Evolutionary conservation across 2,888 invertebrate species (phyloP).

Genomic region (Rhaphigaster nebulosa): DNA sequence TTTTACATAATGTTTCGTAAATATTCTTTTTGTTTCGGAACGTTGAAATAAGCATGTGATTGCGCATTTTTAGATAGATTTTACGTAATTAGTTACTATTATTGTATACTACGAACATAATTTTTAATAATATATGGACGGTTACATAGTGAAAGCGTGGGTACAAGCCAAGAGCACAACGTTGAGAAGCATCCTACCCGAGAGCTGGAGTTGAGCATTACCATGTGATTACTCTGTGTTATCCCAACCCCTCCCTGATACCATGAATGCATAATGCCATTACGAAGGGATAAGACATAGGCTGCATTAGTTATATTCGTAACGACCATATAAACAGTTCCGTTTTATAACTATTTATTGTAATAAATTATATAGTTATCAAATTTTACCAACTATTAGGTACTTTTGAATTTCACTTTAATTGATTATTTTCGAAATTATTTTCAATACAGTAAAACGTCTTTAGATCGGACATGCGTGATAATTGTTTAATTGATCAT

Average conservation of each 20-base stretch:
- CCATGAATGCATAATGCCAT: conserved; percentile 3
- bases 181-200: neutral
- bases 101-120: neutral
- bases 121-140: neutral
- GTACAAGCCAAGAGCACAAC: neutral
- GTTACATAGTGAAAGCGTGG: neutral
- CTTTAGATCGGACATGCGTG: no score
- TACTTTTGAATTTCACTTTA: no score
- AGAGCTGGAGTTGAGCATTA: neutral
- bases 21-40: no score
- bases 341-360: no score
- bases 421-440: no score
- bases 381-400: no score
- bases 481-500: no score
- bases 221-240: conserved; percentile 29
- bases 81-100: neutral
- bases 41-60: no score
- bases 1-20: no score
- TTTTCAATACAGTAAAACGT: no score
- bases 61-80: no score
- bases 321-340: neutral
- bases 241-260: neutral
- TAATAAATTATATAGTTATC: no score
- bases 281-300: neutral
- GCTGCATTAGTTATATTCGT: neutral